These are phyloP conservation scores for Ophioninae sp. DNA, from an alignment of 2,888 invertebrate species.

Conservation along the genomic window DNA sequence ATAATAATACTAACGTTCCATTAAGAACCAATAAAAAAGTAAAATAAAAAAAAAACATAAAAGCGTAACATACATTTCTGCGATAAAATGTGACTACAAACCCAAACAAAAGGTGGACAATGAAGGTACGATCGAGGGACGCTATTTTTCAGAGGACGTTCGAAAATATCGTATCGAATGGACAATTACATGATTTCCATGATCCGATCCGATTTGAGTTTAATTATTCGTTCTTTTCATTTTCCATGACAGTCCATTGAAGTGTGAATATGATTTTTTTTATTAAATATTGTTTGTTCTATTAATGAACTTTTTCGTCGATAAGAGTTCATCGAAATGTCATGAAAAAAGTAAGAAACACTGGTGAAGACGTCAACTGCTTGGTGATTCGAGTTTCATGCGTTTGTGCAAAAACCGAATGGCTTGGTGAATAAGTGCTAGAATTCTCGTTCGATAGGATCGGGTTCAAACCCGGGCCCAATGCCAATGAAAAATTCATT, in stretches of 20 bases:
- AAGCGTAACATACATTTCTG: no score
- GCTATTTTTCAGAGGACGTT: neutral
- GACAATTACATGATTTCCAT: constrained; percentile 52
- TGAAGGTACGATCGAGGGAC: neutral
- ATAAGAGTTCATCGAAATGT: neutral
- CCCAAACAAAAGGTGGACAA: neutral
- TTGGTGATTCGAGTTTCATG: neutral
- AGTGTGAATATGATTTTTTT: neutral
- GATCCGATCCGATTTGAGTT: constrained; percentile 33
- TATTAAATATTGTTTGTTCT: no score
- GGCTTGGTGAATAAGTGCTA: neutral
- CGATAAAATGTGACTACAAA: no score
- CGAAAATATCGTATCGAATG: constrained; percentile 40
- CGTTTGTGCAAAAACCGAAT: neutral
- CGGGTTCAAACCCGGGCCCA: neutral
- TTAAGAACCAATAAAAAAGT: no score
- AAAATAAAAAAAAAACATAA: no score
- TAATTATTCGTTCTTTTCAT: neutral
- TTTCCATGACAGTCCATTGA: neutral
- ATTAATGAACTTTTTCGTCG: no score
- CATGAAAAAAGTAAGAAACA: neutral
- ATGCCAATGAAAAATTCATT: neutral
- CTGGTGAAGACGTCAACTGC: neutral
- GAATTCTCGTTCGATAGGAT: neutral
- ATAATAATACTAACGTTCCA: no score